Conservation (phyloP, 2,888 invertebrate species). For the Himalopsyche kuldschensis region DNA sequence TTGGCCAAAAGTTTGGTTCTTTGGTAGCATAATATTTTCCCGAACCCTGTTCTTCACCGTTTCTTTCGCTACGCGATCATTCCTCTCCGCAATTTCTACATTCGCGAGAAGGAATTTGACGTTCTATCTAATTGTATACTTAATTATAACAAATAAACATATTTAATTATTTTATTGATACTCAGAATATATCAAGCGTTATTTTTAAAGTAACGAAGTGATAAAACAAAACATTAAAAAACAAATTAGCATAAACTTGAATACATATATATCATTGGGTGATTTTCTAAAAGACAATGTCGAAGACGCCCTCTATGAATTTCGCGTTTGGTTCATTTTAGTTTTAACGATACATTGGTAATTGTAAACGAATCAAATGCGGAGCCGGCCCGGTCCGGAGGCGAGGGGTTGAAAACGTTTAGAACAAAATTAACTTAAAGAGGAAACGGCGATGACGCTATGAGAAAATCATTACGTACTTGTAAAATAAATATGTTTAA, state of each 20-base stretch:
- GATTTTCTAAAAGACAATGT: not conserved
- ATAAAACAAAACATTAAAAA: not conserved
- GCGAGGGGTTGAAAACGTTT: not conserved
- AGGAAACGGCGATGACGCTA: not conserved
- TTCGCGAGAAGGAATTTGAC: not conserved
- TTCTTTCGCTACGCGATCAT: not conserved
- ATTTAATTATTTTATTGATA: conserved; percentile 1
- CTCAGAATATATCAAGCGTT: not conserved
- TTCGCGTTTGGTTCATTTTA: not conserved
- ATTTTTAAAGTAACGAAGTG: not conserved
- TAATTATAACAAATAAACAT: not conserved
- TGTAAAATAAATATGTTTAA: conserved; percentile 28
- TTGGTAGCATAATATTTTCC: not conserved
- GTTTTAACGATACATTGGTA: not conserved
- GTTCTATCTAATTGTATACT: not conserved
- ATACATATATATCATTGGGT: not conserved
- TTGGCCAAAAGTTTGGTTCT: not conserved
- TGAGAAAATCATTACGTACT: conserved; percentile 25
- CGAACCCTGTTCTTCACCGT: not conserved
- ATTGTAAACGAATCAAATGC: not conserved
- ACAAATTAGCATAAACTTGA: not conserved
- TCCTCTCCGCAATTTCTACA: not conserved
- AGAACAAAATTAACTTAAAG: not conserved
- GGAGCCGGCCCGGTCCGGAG: not conserved
- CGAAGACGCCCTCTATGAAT: not conserved